Base-by-base conservation (phyloP, 2,113 vertebrate genomes). In the Dromiciops gliroides region DNA sequence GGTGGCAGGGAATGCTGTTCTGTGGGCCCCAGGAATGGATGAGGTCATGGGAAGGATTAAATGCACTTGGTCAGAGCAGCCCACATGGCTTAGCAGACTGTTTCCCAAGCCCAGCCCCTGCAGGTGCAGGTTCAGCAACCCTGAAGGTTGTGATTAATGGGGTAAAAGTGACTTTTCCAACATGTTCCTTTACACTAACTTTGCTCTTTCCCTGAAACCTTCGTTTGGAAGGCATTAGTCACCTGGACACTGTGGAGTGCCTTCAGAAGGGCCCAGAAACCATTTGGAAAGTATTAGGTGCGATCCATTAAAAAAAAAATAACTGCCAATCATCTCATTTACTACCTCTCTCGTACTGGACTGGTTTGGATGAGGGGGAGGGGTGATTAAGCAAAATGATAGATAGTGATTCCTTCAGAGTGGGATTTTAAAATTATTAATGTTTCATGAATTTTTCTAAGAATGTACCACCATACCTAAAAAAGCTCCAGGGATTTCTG, bases 71-170 rank as follows among this genome's bases (percentile, higher is more conserved):
- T 88, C 89, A 53, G 44, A 90, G 48, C 47, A 90, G 89, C 25
- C 47, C 24, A 90, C 89, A 98, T 98, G 98, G 98, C 98, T 96
- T 98, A 97, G 97, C 98, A 97, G 51, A 89, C 96, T 95, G 67
- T 98, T 98, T 98, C 97, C 96, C 98, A 98, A 98, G 96, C 98
- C 98, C 98, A 97, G 98, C 98, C 97, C 95, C 3, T 98, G 94
- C 99, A 99, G 99, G 99, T 99, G 99, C n/a, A 89, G 98, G 95
- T 98, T 98, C 98, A 97, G 98, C 96, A 98, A 97, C 98, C 97
- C 93, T 97, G 89, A 96, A 95, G 0, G 0, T 90, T 92, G 47
- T 99, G 99, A 99, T 99, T 98, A 97, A 99, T 98, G 97, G 97
- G 97, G 96, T 97, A 90, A 96, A 97, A 98, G 97, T 96, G 96